Evolutionary conservation across 1,140 invertebrate species (phyloP), one percentile per base, ranked within the genome.

Genomic region (Leptinotarsa texana): DNA sequence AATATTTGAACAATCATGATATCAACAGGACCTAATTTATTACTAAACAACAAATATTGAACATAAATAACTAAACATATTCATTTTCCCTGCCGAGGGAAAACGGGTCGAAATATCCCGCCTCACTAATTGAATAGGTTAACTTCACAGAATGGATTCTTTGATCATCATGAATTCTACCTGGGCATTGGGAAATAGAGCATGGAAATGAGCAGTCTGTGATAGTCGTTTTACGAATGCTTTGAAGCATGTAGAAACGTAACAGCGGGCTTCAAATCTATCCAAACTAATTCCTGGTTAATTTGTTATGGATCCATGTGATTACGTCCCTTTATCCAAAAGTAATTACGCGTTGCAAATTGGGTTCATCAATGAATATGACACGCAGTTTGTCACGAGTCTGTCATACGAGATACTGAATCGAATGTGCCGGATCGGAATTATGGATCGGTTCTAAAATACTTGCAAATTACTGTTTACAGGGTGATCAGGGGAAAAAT

Each of bases 261-360:
- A 57, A 57, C 15, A n/a, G 0, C 51, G 13, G n/a, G 15, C 6
- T 18, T 18, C 51, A 57, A 57, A 57, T 57, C 51, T 68, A 68
- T 33, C 66, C 66, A 33, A 68, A 68, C 66, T 68, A 68, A 68
- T 68, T 68, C 51, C 66, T 47, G 42, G 66, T 68, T 68, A 68
- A 68, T 68, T 68, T 47, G 24, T 33, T 42, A 68, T 27, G 66
- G 66, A 76, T 74, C 67, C 72, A 61, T 76, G 75, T 67, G 72
- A 74, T 73, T 69, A 75, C 62, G 47, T 62, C 51, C 75, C 27
- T 49, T 47, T 61, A 72, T 72, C 57, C 70, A 63, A 75, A 75
- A 66, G 74, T 75, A 72, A 76, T 76, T 74, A 76, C 57, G 72
- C 57, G 69, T 66, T 65, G 68, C 70, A 74, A 76, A 71, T 76